Evolutionary conservation across 2,113 vertebrate species (phyloP).

Genomic region (Addax nasomaculatus): DNA sequence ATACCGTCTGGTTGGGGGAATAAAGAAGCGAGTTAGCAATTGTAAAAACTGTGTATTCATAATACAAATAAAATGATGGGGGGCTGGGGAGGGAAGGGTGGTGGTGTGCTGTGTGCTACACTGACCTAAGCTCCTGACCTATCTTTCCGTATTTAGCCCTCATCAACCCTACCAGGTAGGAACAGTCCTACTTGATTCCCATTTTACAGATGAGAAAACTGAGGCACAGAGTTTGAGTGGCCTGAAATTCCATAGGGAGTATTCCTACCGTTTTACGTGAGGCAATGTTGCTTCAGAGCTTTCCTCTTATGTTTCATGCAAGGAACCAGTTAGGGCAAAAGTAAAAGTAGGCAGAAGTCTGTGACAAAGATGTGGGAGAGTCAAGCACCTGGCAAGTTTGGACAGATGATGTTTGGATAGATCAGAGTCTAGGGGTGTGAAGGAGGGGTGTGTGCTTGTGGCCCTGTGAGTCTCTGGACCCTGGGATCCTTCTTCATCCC

Average conservation of each 20-base stretch:
- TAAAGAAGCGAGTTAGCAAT: background rate
- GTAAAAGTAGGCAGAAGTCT: background rate
- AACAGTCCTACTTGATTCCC: background rate
- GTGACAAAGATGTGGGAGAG: no score
- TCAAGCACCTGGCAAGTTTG: background rate
- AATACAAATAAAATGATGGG: background rate
- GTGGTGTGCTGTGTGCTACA: background rate
- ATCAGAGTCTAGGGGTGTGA: rapidly evolving
- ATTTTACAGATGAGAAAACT: background rate
- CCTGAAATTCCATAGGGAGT: background rate
- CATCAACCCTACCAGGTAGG: background rate
- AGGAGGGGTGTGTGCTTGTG: background rate
- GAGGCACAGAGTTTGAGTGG: background rate
- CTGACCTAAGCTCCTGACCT: background rate
- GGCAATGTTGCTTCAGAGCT: background rate
- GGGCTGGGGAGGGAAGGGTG: background rate
- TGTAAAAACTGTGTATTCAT: background rate
- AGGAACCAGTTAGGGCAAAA: rapidly evolving
- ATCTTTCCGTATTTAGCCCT: background rate
- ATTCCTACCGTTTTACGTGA: background rate
- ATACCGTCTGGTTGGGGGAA: background rate
- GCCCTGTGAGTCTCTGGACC: no score
- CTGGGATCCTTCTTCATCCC: background rate
- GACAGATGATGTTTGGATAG: background rate
- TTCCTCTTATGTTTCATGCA: background rate